A percentile compares a stretch with the other conserved stretches of the same genome.
These are phyloP conservation scores for Bombus waltoni DNA, from an alignment of 1,140 invertebrate species.

Conservation along the genomic window DNA sequence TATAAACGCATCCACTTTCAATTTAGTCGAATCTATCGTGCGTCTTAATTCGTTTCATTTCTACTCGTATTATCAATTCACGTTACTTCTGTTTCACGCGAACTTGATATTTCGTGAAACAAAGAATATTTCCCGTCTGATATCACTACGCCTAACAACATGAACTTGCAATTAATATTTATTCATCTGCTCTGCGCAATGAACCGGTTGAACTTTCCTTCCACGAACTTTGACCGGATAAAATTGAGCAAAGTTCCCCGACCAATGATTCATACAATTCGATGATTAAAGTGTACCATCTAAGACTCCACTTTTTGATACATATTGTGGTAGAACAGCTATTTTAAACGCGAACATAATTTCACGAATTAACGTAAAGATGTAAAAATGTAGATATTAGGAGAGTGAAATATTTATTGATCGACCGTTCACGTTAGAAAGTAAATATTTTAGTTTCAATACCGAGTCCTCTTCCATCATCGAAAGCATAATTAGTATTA, in stretches of 20 bases:
- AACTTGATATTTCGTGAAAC: not conserved
- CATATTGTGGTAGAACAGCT: too few species aligned
- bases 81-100: not conserved
- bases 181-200: not conserved
- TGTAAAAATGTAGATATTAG: too few species aligned
- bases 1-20: not conserved
- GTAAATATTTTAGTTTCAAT: too few species aligned
- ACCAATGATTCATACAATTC: slow-evolving; percentile 2
- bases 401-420: too few species aligned
- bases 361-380: too few species aligned
- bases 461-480: too few species aligned
- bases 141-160: slow-evolving; percentile 1
- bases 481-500: too few species aligned
- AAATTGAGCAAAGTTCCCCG: slow-evolving; percentile 30
- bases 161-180: slow-evolving; percentile 20
- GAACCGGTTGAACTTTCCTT: slow-evolving; percentile 35
- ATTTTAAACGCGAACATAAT: too few species aligned
- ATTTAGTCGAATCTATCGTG: not conserved
- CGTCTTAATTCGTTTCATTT: not conserved
- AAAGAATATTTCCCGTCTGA: not conserved
- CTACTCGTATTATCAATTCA: not conserved
- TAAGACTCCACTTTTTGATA: not conserved
- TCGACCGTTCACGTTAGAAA: too few species aligned
- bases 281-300: not conserved
- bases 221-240: slow-evolving; percentile 26